Evolutionary conservation across 2,888 invertebrate genomes (phyloP), one percentile per base, ranked within the genome.

Genomic region (Beris chalybata): DNA sequence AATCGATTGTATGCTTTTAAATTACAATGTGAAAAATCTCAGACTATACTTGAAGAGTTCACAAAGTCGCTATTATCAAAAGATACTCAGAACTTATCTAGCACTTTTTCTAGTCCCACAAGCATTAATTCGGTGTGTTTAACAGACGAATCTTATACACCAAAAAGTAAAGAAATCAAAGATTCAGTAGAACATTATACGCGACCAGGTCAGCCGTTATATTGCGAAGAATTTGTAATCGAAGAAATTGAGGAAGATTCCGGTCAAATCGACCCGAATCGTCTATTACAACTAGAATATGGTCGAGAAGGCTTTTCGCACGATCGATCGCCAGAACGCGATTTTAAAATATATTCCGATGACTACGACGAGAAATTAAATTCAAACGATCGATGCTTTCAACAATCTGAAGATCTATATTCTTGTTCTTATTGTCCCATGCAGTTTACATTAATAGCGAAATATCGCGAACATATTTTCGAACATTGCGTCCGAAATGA

Each of bases 1-100:
- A 22, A 52, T 52, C 52, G 29, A 22, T 52, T 12, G 13, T 29
- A 52, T 22, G 52, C 52, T 15, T 52, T 52, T 22, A 52, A 52
- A 22, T 22, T 52, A 22, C 13, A 52, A 29, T 52, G 52, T 22
- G 52, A 52, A 22, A 5, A 6, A 29, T 15, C 52, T 22, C 5
- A 52, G 4, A 29, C 15, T 7, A 52, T 22, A 15, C 29, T 52
- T 5, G 7, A 38, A 38, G 38, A 38, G 9, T 38, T 3, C 3
- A 9, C 38, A 38, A 38, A 9, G 38, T 38, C 38, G 9, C 9
- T 38, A 38, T 38, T 38, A 7, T 38, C 38, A 5, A 38, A 38
- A 3, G 38, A 9, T 38, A 1, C 38, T 5, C 38, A 1, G 9
- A 38, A 38, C 38, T 9, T 38, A 1, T 7, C 5, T 38, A 9